A percentile compares a stretch with the other conserved stretches of the same genome.
phyloP scores from a whole-genome alignment of 2,797 vertebrate genomes.

The Scleropages formosus region DNA sequence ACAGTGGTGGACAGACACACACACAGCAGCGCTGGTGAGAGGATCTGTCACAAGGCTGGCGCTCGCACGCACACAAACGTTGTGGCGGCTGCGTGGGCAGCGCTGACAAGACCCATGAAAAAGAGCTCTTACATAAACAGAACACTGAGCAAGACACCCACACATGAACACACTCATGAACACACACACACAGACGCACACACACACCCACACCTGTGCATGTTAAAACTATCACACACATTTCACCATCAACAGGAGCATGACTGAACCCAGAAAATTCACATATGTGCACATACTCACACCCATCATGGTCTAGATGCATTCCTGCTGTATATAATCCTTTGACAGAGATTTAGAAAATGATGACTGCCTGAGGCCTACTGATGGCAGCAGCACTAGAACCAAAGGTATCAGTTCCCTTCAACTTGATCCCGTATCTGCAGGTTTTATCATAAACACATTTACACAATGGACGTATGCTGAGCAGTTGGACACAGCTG shows the following conservation, averaged over 20 bases:
- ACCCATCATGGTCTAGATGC: no score
- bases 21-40: conserved; percentile 61
- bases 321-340: not conserved
- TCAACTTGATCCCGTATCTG: no score
- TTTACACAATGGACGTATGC: no score
- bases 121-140: not conserved
- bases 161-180: not conserved
- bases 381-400: not conserved
- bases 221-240: not conserved
- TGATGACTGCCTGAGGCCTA: not conserved
- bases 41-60: not conserved
- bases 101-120: no score
- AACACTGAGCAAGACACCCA: not conserved
- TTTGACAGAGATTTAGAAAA: no score
- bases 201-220: conserved; percentile 19
- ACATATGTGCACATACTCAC: no score
- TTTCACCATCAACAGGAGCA: no score
- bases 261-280: no score
- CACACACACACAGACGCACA: conserved; percentile 1
- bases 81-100: not conserved
- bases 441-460: no score
- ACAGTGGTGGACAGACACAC: conserved; percentile 71
- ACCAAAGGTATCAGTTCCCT: not conserved
- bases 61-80: not conserved
- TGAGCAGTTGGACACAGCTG: no score